Conservation (phyloP, 2,113 vertebrate species). For the Sylvilagus bachmani region DNA sequence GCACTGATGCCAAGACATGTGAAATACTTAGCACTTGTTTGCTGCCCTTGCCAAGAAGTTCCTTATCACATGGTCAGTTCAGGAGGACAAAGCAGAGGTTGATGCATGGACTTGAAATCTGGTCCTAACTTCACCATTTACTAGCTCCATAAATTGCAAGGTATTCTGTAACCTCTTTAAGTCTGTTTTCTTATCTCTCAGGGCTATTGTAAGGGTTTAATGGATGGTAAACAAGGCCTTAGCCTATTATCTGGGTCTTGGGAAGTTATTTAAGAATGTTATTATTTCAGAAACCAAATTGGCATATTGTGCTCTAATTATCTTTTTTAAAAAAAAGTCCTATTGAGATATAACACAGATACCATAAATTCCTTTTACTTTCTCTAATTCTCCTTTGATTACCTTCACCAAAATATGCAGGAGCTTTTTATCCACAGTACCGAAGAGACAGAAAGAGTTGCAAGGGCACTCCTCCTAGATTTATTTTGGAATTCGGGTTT, state of each 20-base stretch:
- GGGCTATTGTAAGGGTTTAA: not conserved
- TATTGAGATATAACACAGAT: not conserved
- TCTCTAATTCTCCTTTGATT: not conserved
- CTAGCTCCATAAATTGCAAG: not conserved
- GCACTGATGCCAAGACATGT: not conserved
- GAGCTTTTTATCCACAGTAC: not conserved
- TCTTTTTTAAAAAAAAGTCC: not conserved
- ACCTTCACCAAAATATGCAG: not conserved
- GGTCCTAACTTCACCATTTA: not conserved
- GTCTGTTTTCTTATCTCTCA: not conserved
- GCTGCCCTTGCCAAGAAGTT: not conserved
- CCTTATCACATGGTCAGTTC: not conserved
- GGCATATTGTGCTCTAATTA: not conserved
- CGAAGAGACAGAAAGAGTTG: not conserved
- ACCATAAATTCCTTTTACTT: not conserved
- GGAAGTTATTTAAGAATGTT: not conserved
- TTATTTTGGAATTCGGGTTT: not conserved
- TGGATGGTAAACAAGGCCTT: not conserved
- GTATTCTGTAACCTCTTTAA: not conserved
- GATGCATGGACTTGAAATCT: not conserved
- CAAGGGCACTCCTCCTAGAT: not conserved
- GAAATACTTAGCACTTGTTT: not conserved
- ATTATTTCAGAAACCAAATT: not conserved
- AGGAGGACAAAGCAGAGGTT: not conserved
- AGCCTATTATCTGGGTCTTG: too few relatives aligned